Base-by-base conservation (phyloP, 2,888 invertebrate species). In the Arrhopalites spinosus region DNA sequence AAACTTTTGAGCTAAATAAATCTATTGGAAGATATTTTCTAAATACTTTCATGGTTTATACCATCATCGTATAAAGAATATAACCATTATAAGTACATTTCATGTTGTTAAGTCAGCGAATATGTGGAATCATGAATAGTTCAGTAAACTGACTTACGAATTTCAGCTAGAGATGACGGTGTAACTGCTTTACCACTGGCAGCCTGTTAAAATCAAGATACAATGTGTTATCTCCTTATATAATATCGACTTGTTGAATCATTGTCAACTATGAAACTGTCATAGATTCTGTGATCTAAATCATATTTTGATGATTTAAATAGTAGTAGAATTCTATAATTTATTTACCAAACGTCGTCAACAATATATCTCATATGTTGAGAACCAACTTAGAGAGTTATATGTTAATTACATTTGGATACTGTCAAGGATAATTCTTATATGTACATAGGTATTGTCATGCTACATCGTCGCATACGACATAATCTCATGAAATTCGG, bases 111-210 rank as follows among this genome's bases (percentile, higher is more conserved):
- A n/a, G n/a, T n/a, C n/a, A n/a, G n/a, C n/a, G n/a, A n/a, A n/a
- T n/a, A n/a, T n/a, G n/a, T n/a, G n/a, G n/a, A n/a, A n/a, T n/a
- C n/a, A n/a, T n/a, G n/a, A n/a, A n/a, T n/a, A n/a, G n/a, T n/a
- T n/a, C n/a, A n/a, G n/a, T n/a, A n/a, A n/a, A n/a, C n/a, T n/a
- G n/a, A n/a, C 36, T 11, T 90, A 86, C 94, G 94, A 85, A 94
- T 88, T 83, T 95, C 94, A 0, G 91, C 92, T 84, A 91, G 86
- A 81, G 89, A 86, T 23, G 85, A 85, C 63, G 86, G 84, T 47
- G 84, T 83, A 73, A 84, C 85, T 66, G 86, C 86, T 75, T 80
- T 81, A 43, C 81, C 76, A 75, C 81, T 80, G 30, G 82, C 82
- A 73, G 82, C 82, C 81, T 82, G 61, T 7, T 53, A 59, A 13